phyloP scores from a whole-genome alignment of 2,797 vertebrate species.

The Hyperoplus lanceolatus region DNA sequence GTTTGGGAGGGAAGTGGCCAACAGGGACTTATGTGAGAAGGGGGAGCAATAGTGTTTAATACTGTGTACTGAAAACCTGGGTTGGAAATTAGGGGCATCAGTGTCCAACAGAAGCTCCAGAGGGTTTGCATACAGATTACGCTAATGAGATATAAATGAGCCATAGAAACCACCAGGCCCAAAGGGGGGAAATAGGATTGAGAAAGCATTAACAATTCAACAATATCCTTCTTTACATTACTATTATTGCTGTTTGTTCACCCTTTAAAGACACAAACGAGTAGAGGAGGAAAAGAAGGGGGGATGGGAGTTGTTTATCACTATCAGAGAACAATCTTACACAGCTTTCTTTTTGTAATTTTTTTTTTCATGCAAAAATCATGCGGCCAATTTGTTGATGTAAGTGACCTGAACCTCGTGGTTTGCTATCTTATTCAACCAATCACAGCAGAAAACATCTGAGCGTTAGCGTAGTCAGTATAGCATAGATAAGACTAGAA shows the following conservation, averaged over 20 bases:
- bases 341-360: slow-evolving; percentile 99
- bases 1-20: slow-evolving; percentile 51
- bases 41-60: slow-evolving; percentile 31
- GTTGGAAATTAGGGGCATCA: slow-evolving; percentile 52
- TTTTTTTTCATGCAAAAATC: slow-evolving; percentile 99
- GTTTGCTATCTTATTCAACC: slow-evolving; percentile 95
- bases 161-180: slow-evolving; percentile 58
- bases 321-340: slow-evolving; percentile 92
- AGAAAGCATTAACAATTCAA: slow-evolving; percentile 63
- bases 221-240: slow-evolving; percentile 45
- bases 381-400: slow-evolving; percentile 99
- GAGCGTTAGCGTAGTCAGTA: slow-evolving; percentile 65
- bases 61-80: slow-evolving; percentile 50
- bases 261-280: slow-evolving; percentile 38
- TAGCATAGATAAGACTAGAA: slow-evolving; percentile 59
- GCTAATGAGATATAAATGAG: slow-evolving; percentile 65
- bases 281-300: slow-evolving; percentile 51
- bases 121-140: slow-evolving; percentile 69
- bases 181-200: slow-evolving; percentile 51
- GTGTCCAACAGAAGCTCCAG: slow-evolving; percentile 55
- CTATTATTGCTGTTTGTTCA: slow-evolving; percentile 46
- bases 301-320: slow-evolving; percentile 84
- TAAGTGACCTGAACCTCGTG: slow-evolving; percentile 99
- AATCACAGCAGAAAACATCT: slow-evolving; percentile 79
- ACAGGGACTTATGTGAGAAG: slow-evolving; percentile 18